Evolutionary conservation across 2,888 invertebrate species (phyloP).

Genomic region (Lucinisca nassula): DNA sequence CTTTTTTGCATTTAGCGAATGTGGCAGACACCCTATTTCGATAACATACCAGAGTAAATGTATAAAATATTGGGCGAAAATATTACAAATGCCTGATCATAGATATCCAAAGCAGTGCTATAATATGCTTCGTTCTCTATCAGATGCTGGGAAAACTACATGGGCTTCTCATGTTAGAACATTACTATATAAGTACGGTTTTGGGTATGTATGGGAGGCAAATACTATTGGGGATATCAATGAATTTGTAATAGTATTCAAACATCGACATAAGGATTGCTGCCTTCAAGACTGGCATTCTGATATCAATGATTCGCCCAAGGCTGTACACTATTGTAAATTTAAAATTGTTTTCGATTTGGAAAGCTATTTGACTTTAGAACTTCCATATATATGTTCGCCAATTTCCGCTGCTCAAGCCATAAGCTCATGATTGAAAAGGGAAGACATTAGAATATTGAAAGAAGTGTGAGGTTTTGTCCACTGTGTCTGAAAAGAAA

Average conservation of each 20-base stretch:
- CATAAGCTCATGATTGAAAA: too few relatives aligned
- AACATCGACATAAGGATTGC: neutral
- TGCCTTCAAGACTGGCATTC: neutral
- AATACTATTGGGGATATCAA: neutral
- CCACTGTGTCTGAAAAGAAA: too few relatives aligned
- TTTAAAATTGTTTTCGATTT: too few relatives aligned
- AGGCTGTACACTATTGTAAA: too few relatives aligned
- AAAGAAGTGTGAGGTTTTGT: too few relatives aligned
- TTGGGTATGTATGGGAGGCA: neutral
- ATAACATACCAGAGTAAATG: neutral
- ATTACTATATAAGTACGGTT: neutral
- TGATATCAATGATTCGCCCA: neutral
- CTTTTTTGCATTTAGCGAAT: constrained; percentile 37
- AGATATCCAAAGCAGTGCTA: constrained; percentile 10
- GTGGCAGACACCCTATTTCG: constrained; percentile 19
- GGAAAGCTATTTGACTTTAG: too few relatives aligned
- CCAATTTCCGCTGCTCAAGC: too few relatives aligned
- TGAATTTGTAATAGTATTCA: neutral
- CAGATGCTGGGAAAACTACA: neutral
- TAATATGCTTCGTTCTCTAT: neutral
- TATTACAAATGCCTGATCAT: neutral
- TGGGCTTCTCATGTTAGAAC: neutral
- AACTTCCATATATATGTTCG: too few relatives aligned
- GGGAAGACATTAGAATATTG: too few relatives aligned
- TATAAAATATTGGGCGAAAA: constrained; percentile 8